phyloP scores from a whole-genome alignment of 2,797 vertebrate species.

The Alca torda region DNA sequence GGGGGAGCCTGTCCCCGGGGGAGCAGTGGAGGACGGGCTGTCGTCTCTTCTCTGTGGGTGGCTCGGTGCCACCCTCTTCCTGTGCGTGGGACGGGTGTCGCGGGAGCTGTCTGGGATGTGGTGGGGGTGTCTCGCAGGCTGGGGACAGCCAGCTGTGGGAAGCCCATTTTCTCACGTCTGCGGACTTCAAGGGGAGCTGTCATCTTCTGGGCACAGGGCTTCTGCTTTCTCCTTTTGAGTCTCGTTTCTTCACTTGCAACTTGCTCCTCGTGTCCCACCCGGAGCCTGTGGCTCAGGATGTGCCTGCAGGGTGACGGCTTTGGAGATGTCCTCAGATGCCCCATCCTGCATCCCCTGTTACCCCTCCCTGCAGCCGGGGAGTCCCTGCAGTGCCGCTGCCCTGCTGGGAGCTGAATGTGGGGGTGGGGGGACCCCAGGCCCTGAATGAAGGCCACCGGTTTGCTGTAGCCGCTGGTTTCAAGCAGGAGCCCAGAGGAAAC shows the following conservation, averaged over 20 bases:
- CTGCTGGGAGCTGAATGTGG: slow-evolving; percentile 79
- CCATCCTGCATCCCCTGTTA: fast-evolving
- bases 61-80: neutral
- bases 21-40: neutral
- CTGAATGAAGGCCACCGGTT: slow-evolving; percentile 86
- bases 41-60: neutral
- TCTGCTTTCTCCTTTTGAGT: neutral
- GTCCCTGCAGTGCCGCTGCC: neutral
- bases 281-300: fast-evolving
- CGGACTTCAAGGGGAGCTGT: neutral
- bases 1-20: neutral
- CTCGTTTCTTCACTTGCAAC: neutral
- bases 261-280: fast-evolving
- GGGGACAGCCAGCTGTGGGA: neutral
- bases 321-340: fast-evolving
- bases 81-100: neutral
- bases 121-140: neutral
- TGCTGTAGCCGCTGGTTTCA: slow-evolving; percentile 88
- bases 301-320: too few species aligned
- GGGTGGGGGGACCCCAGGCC: slow-evolving; percentile 76
- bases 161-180: neutral
- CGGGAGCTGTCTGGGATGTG: neutral
- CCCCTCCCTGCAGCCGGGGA: neutral
- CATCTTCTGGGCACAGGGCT: fast-evolving
- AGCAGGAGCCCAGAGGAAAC: slow-evolving; percentile 85